phyloP scores from a whole-genome alignment of 1,140 invertebrate species.

The Aphaenogaster ashmeadi region DNA sequence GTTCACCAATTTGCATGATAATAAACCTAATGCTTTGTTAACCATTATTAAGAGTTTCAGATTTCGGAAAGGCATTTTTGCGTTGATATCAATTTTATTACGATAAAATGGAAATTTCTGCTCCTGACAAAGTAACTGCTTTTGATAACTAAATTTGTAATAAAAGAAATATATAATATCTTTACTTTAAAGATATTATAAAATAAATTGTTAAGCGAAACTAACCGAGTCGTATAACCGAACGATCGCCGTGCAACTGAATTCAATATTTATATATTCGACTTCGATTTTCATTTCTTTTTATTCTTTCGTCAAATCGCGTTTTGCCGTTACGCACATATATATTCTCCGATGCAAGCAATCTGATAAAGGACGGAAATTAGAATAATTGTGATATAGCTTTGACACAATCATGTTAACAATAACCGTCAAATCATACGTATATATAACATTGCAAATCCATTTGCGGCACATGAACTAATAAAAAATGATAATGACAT shows the following conservation, averaged over 20 bases:
- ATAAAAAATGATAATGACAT: constrained; percentile 20
- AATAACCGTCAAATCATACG: not conserved
- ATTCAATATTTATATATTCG: not conserved
- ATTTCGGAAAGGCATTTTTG: constrained; percentile 33
- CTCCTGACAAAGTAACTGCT: not conserved
- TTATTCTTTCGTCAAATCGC: not conserved
- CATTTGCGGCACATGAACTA: constrained; percentile 20
- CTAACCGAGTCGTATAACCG: not conserved
- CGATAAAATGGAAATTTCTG: not conserved
- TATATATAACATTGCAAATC: constrained; percentile 17
- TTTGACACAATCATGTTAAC: not conserved
- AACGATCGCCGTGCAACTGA: not conserved
- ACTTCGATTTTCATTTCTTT: not conserved
- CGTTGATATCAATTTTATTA: not conserved
- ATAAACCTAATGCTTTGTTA: not conserved
- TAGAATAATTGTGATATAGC: not conserved
- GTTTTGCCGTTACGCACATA: not conserved
- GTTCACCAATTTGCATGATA: constrained; percentile 14
- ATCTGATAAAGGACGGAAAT: not conserved
- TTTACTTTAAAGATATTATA: not conserved
- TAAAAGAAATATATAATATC: not conserved
- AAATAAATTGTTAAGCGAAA: not conserved
- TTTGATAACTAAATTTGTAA: not conserved
- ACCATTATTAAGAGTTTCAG: not conserved
- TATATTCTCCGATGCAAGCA: not conserved